Evolutionary conservation across 2,113 vertebrate species (phyloP).

Genomic region (Rattus norvegicus): DNA sequence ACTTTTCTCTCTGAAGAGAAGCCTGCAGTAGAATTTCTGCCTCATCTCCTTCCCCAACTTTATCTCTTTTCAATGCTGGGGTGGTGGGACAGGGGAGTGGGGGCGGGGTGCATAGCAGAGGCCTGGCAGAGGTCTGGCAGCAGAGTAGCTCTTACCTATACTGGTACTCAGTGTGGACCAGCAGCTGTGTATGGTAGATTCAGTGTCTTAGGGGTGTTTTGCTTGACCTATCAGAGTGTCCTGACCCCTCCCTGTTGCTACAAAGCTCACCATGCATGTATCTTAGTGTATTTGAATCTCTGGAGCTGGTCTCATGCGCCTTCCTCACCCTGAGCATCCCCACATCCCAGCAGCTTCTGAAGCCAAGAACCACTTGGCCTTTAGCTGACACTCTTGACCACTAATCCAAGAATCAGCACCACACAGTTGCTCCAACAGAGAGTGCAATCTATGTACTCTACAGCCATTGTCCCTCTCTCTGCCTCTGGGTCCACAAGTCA

Average conservation of each 20-base stretch:
- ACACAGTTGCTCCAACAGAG: neutral
- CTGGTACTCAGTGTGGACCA: fast-evolving
- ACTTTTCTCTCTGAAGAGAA: neutral
- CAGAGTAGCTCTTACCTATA: neutral
- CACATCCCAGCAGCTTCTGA: neutral
- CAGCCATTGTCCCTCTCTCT: neutral
- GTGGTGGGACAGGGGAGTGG: neutral
- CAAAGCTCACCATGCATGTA: neutral
- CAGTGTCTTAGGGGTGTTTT: neutral
- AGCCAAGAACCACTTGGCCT: neutral
- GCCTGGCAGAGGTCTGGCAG: fast-evolving
- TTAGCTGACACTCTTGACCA: neutral
- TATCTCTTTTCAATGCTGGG: neutral
- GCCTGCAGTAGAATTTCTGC: neutral
- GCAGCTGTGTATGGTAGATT: neutral
- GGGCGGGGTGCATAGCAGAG: neutral
- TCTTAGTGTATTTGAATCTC: neutral
- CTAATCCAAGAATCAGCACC: neutral
- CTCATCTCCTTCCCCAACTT: neutral
- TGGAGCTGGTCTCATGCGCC: neutral
- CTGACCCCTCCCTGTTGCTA: no score
- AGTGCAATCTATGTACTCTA: neutral
- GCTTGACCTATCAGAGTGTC: neutral
- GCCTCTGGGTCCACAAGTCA: neutral
- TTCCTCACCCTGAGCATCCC: neutral